These are phyloP conservation scores for Leptocoma aspasia DNA, from an alignment of 2,113 vertebrate genomes.

Conservation along the genomic window DNA sequence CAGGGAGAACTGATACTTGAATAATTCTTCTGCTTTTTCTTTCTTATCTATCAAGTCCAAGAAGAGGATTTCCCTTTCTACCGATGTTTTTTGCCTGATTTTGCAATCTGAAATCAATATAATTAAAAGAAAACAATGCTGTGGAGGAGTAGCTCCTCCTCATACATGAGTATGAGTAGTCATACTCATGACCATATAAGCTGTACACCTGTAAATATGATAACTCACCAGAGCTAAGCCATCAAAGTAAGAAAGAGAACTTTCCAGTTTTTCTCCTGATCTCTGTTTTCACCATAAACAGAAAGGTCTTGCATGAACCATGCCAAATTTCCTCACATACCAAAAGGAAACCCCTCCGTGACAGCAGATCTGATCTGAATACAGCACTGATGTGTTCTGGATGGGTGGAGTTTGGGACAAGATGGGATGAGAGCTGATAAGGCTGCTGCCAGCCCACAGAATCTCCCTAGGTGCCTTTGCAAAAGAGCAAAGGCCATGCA, in stretches of 20 bases:
- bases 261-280: not conserved
- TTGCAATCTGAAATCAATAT: not conserved
- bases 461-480: not conserved
- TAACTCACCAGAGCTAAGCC: not conserved
- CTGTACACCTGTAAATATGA: not conserved
- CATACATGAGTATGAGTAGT: too few species aligned
- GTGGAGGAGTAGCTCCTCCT: not conserved
- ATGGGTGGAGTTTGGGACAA: not conserved
- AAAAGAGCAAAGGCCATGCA: not conserved
- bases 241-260: not conserved
- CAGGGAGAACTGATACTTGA: not conserved
- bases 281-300: not conserved
- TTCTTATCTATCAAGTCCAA: not conserved
- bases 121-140: not conserved
- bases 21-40: not conserved
- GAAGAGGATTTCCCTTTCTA: not conserved
- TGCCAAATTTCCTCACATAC: not conserved
- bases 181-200: not conserved
- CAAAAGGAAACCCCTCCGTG: not conserved
- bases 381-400: not conserved
- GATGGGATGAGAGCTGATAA: not conserved
- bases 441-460: not conserved
- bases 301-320: not conserved
- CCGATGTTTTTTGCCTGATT: not conserved
- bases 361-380: not conserved